Evolutionary conservation across 2,888 invertebrate genomes (phyloP).

Genomic region (Chorisops tibialis): DNA sequence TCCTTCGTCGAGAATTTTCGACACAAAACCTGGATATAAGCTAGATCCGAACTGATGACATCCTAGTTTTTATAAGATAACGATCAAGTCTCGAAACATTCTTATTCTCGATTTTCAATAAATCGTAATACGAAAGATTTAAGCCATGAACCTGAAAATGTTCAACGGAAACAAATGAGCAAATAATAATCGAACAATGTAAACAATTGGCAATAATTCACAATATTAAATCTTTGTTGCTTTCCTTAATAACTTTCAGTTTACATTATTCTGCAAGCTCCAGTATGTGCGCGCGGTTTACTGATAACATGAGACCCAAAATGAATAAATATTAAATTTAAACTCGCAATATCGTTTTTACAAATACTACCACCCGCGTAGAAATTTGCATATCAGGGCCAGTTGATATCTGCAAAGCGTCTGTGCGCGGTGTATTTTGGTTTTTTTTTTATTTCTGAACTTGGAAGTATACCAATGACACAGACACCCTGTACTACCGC

Average conservation of each 20-base stretch:
- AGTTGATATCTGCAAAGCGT: neutral
- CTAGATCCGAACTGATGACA: no score
- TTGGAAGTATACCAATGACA: no score
- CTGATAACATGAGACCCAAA: neutral
- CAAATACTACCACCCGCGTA: neutral
- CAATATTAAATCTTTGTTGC: neutral
- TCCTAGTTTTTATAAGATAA: no score
- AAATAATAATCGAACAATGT: neutral
- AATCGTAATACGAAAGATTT: neutral
- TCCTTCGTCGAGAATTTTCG: no score
- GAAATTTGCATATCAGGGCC: constrained; percentile 1
- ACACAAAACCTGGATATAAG: no score
- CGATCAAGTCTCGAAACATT: no score
- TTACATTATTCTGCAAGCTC: no score
- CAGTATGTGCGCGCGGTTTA: neutral
- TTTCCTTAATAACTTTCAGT: neutral
- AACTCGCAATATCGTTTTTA: neutral
- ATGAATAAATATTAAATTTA: neutral
- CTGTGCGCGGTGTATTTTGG: no score
- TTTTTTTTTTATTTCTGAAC: no score
- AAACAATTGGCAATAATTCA: neutral
- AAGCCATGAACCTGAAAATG: neutral
- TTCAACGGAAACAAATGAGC: neutral
- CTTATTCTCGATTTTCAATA: no score
- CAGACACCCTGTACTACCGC: no score